A percentile compares a stretch with the other conserved stretches of the same genome.
Evolutionary conservation across 2,797 vertebrate genomes (phyloP).

Genomic region (Apogon talboti): DNA sequence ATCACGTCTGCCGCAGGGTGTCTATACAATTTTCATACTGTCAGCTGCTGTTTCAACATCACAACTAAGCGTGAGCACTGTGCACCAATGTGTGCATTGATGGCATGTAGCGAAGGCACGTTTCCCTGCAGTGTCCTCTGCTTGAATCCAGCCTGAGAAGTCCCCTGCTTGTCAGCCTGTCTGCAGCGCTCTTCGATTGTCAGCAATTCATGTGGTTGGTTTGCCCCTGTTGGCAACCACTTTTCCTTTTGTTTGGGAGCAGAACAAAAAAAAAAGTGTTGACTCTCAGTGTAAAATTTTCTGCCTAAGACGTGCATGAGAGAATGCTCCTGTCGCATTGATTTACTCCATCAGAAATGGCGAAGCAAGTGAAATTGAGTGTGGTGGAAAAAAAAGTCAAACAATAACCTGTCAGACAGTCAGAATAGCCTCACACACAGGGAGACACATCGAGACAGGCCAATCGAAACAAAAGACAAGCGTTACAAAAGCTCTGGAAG

Average conservation of each 20-base stretch:
- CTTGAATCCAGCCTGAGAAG: not conserved
- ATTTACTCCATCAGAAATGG: conserved; percentile 47
- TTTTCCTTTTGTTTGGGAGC: conserved; percentile 26
- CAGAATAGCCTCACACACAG: conserved; percentile 1
- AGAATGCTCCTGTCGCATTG: conserved; percentile 37
- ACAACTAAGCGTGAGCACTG: not conserved
- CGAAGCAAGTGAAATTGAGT: conserved; percentile 53
- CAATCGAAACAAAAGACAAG: not conserved
- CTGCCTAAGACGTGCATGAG: conserved; percentile 2
- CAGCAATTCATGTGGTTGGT: conserved; percentile 1
- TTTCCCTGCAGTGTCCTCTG: not conserved
- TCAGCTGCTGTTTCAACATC: not conserved
- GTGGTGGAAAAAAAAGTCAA: conserved; percentile 14
- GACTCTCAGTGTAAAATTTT: conserved; percentile 25
- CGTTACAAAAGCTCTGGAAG: conserved; percentile 5
- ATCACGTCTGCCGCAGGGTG: conserved; percentile 6
- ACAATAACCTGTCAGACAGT: conserved; percentile 12
- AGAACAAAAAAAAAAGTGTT: conserved; percentile 16
- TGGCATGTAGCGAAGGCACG: not conserved
- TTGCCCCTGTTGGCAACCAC: conserved; percentile 15
- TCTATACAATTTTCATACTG: conserved; percentile 10
- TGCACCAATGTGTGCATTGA: not conserved
- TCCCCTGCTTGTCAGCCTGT: conserved; percentile 5
- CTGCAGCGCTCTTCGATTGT: not conserved
- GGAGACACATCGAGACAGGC: not conserved